phyloP scores from a whole-genome alignment of 1,140 invertebrate species.

The Drosophila tani region DNA sequence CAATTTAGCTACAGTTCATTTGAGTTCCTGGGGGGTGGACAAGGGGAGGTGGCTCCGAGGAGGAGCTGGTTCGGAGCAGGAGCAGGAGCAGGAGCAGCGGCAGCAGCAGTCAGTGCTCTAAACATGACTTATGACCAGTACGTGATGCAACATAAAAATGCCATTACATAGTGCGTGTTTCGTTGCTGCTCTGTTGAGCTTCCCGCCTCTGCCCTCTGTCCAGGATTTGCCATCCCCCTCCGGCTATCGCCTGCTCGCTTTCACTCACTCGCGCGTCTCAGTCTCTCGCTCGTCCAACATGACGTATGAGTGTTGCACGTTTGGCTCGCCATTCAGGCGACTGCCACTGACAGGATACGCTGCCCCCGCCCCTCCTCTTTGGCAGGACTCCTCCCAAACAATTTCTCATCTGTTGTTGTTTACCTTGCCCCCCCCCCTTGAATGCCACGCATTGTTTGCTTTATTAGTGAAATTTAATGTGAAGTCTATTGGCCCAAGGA shows the following conservation, averaged over 20 bases:
- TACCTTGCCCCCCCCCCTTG: conserved; percentile 40
- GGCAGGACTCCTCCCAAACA: conserved; percentile 25
- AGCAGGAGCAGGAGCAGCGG: conserved; percentile 4
- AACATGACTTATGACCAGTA: conserved; percentile 84
- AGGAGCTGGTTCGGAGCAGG: conserved; percentile 4
- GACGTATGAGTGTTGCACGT: conserved; percentile 81
- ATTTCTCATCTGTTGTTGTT: conserved; percentile 77
- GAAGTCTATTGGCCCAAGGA: conserved; percentile 51
- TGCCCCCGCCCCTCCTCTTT: background rate
- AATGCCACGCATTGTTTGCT: conserved; percentile 74
- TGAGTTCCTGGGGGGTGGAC: conserved; percentile 50
- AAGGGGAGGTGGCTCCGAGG: background rate
- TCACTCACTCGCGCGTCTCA: conserved; percentile 24
- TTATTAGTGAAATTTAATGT: conserved; percentile 81
- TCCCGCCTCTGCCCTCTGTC: no score
- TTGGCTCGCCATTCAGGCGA: conserved; percentile 64
- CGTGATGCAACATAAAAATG: conserved; percentile 85
- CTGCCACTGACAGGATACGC: conserved; percentile 65
- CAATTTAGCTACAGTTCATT: conserved; percentile 81
- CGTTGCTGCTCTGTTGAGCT: conserved; percentile 37
- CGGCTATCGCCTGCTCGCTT: conserved; percentile 27
- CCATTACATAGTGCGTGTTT: conserved; percentile 81
- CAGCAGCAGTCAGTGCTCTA: conserved; percentile 74
- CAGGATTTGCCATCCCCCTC: conserved; percentile 2
- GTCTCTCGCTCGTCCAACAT: conserved; percentile 58